These are phyloP conservation scores for Miniopterus natalensis DNA, from an alignment of 2,113 vertebrate species.

Conservation along the genomic window DNA sequence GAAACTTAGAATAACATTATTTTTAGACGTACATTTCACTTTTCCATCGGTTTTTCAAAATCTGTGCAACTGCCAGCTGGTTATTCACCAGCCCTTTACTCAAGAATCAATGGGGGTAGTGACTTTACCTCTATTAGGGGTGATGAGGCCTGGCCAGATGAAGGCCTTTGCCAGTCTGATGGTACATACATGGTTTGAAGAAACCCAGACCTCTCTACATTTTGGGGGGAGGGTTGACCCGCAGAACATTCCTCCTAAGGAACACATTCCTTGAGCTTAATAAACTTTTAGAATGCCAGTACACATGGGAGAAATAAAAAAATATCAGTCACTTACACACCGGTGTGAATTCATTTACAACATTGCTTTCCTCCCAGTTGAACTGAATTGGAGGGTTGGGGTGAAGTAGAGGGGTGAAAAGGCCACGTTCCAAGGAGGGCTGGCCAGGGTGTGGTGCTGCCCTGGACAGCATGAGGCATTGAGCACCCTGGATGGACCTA, in stretches of 20 bases:
- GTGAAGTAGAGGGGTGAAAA: not conserved
- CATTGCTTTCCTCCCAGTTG: not conserved
- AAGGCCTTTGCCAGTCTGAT: not conserved
- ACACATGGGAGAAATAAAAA: not conserved
- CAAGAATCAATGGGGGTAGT: accelerated
- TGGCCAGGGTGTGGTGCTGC: not conserved
- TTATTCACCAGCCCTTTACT: not conserved
- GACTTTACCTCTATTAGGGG: not conserved
- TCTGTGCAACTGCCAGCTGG: not conserved
- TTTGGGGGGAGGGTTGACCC: not conserved
- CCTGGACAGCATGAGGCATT: not conserved
- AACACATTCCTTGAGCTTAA: not conserved
- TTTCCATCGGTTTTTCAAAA: constrained; percentile 24
- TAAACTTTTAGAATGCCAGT: not conserved
- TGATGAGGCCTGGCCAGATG: not conserved
- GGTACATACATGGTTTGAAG: not conserved
- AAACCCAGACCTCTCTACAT: not conserved
- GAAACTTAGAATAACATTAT: not conserved
- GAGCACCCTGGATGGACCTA: not conserved
- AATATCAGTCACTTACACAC: not conserved
- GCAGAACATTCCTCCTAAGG: not conserved
- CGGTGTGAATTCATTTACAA: constrained; percentile 14
- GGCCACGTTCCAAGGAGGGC: not conserved
- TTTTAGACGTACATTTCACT: constrained; percentile 14
- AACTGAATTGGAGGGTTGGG: not conserved